A percentile compares a stretch with the other conserved stretches of the same genome.
These are phyloP conservation scores for Gymnoscopelus microlampas DNA, from an alignment of 2,797 vertebrate genomes.

Conservation along the genomic window DNA sequence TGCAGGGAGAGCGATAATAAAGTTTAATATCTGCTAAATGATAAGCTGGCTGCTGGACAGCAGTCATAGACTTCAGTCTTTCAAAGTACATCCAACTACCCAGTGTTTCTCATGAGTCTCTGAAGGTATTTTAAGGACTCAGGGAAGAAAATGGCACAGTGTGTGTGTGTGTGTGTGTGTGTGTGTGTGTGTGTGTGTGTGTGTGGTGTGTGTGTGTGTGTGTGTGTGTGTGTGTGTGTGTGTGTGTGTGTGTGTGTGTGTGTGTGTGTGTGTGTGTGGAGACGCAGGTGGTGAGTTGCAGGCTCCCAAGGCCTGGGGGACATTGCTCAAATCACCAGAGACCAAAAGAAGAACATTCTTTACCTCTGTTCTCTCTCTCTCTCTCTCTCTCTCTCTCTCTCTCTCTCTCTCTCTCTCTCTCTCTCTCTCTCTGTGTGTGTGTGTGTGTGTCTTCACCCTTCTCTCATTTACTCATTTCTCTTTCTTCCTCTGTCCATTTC, in stretches of 20 bases:
- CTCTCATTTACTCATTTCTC: constrained; percentile 8
- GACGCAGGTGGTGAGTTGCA: constrained; percentile 61
- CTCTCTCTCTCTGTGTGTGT: no score
- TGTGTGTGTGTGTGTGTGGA: background rate
- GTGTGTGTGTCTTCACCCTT: constrained; percentile 12
- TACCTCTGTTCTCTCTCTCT: background rate
- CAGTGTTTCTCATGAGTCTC: constrained; percentile 11
- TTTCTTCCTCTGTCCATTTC: constrained; percentile 4
- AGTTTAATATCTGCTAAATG: no score
- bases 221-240: constrained; percentile 14
- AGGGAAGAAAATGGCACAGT: constrained; percentile 16
- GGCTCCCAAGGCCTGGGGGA: constrained; percentile 53
- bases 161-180: constrained; percentile 18
- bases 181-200: constrained; percentile 25
- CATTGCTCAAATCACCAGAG: constrained; percentile 52
- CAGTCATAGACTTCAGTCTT: no score
- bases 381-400: constrained; percentile 34
- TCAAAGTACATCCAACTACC: background rate
- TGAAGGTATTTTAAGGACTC: constrained; percentile 27
- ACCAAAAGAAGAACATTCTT: constrained; percentile 45
- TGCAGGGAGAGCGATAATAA: no score
- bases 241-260: constrained; percentile 28
- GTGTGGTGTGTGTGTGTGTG: constrained; percentile 12
- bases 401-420: constrained; percentile 12
- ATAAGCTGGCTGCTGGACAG: no score